Evolutionary conservation across 2,797 vertebrate genomes (phyloP).

Genomic region (Loris lydekkerianus): DNA sequence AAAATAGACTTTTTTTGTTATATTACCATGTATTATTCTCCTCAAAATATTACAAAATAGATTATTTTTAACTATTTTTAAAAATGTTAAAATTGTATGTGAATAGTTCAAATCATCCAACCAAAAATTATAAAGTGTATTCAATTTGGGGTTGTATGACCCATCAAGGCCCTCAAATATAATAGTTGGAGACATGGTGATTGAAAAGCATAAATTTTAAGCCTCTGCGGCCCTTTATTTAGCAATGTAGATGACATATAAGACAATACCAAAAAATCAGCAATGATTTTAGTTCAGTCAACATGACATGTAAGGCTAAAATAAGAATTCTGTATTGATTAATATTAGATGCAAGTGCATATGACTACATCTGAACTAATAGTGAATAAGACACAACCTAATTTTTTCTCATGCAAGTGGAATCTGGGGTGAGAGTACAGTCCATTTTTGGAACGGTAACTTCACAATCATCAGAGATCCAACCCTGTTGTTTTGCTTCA

Average conservation of each 20-base stretch:
- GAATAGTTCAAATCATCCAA: background rate
- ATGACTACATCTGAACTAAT: background rate
- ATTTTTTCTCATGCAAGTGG: background rate
- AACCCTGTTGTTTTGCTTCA: background rate
- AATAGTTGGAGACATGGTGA: background rate
- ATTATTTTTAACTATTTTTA: background rate
- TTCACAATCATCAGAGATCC: background rate
- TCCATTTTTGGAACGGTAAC: background rate
- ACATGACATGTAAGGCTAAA: background rate
- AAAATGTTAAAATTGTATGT: background rate
- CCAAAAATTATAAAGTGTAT: background rate
- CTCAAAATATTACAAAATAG: background rate
- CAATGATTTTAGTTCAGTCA: background rate
- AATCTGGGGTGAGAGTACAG: background rate
- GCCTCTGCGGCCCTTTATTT: background rate
- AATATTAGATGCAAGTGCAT: background rate
- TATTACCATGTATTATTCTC: background rate
- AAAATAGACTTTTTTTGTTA: background rate
- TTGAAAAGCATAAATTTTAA: background rate
- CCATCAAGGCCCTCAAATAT: background rate
- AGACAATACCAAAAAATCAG: background rate
- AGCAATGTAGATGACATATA: background rate
- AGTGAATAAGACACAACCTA: background rate
- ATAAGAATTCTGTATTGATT: background rate
- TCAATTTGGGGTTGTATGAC: background rate